Base-by-base conservation (phyloP, 2,797 vertebrate genomes). In the Falco peregrinus region DNA sequence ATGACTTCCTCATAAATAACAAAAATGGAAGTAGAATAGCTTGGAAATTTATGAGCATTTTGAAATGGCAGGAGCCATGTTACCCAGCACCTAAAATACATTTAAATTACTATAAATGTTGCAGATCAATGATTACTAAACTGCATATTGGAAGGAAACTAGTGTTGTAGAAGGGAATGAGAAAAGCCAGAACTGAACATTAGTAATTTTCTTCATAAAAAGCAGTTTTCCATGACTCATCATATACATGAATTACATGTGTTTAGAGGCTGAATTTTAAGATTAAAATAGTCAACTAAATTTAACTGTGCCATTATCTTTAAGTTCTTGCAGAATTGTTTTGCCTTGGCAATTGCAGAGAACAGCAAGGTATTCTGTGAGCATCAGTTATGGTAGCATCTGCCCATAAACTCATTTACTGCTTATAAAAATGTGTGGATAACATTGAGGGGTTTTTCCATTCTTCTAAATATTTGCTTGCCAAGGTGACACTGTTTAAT, bases 181-280 rank as follows among this genome's bases (percentile, higher is more conserved):
- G 59, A 91, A 86, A 87, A 92, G 26, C 12, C 56, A 94, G 87
- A 93, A 94, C 45, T 63, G 60, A 95, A 70, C 88, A 89, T 94
- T 77, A 82, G 59, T 87, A 84, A 96, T 95, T 94, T 95, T 92
- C 88, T 91, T 96, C 80, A 82, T 82, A 84, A 95, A 93, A 91
- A 91, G 51, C 51, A 90, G 95, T 71, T 96, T 96, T 95, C 95
- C 90, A 50, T 96, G 86, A 95, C 70, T 96, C 91, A 94, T 73
- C 75, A 29, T 82, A 70, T 68, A 68, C 86, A 83, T 93, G 84
- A 96, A 95, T 88, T 93, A 57, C 31, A 50, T 64, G 83, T 85
- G 56, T 93, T 95, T 79, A 89, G 85, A 91, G 70, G 56, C 83
- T 90, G 77, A 89, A 82, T 92, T 91, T 93, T 93, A 90, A 87